Base-by-base conservation (phyloP, 2,113 vertebrate genomes). In the Burhinus oedicnemus region DNA sequence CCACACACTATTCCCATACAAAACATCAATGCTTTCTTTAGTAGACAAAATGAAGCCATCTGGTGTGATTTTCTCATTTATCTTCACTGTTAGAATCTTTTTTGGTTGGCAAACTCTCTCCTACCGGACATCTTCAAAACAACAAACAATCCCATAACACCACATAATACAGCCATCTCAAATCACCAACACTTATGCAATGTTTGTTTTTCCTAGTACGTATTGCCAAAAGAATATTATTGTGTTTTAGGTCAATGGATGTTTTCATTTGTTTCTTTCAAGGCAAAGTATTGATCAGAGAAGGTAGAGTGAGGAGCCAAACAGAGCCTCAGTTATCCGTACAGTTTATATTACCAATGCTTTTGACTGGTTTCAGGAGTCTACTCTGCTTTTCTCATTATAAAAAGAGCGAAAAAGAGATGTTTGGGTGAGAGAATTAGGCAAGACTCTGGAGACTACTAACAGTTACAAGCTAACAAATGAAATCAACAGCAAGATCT, bases 401-500 rank as follows among this genome's bases (percentile, higher is more conserved):
- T 12, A 60, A 68, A 76, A 72, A 82, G 12, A 77, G 32, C 47
- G 87, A 83, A 23, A 74, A 34, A 74, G 40, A 79, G 8, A 8
- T 6, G 8, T 66, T 89, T 68, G 68, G 30, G 89, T 81, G 42
- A 95, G 32, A 92, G 49, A 89, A 89, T 89, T 91, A 81, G 17
- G 62, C 21, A 27, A 13, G 45, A 75, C 78, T 93, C 87, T 47
- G 9, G 81, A 89, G 87, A 84, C 32, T 60, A 34, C 55, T 87
- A 81, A 90, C 22, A 89, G 18, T 75, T 91, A 62, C 1, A 87
- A 87, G 26, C 21, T 82, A 93, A 89, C 84, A 89, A 89, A 83
- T 83, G 14, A 93, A 95, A 91, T 75, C 89, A 92, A 64, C 89
- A 94, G 68, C 69, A 90, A 91, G 75, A 89, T 71, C 61, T 76